phyloP scores from a whole-genome alignment of 92 coral and sea anemone species.

The Phenganax subtilis region DNA sequence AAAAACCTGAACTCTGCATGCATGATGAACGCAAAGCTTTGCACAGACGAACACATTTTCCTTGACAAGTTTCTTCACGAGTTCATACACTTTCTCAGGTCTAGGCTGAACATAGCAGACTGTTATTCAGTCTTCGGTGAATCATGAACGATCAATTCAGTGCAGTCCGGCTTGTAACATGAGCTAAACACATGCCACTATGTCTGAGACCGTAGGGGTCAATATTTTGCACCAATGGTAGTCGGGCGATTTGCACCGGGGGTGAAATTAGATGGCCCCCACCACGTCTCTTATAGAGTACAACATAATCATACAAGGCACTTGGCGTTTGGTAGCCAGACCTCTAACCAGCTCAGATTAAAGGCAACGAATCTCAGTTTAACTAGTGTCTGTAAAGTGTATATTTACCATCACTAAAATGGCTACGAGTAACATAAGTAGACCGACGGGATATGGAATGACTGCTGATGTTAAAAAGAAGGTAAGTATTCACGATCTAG shows the following conservation, averaged over 20 bases:
- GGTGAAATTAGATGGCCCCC: neutral
- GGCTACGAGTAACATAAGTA: slow-evolving; percentile 18
- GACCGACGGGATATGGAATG: slow-evolving; percentile 36
- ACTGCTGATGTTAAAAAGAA: slow-evolving; percentile 32
- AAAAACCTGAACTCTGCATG: neutral
- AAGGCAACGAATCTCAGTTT: neutral
- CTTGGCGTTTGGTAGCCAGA: neutral
- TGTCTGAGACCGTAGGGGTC: slow-evolving; percentile 20
- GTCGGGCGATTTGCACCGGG: neutral
- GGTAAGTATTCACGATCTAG: neutral
- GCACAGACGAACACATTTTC: neutral
- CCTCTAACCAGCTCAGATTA: neutral
- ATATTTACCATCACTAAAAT: neutral
- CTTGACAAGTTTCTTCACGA: no score
- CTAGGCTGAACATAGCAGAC: neutral
- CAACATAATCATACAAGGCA: neutral
- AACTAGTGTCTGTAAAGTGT: neutral
- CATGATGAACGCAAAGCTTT: slow-evolving; percentile 5
- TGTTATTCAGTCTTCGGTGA: neutral
- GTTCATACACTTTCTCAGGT: no score
- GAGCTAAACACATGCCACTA: slow-evolving; percentile 17
- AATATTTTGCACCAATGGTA: slow-evolving; percentile 8
- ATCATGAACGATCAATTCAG: neutral
- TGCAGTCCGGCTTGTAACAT: slow-evolving; percentile 8
- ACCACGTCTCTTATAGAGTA: neutral